Conservation (phyloP, 1,140 invertebrate genomes). For the Caerostris extrusa region DNA sequence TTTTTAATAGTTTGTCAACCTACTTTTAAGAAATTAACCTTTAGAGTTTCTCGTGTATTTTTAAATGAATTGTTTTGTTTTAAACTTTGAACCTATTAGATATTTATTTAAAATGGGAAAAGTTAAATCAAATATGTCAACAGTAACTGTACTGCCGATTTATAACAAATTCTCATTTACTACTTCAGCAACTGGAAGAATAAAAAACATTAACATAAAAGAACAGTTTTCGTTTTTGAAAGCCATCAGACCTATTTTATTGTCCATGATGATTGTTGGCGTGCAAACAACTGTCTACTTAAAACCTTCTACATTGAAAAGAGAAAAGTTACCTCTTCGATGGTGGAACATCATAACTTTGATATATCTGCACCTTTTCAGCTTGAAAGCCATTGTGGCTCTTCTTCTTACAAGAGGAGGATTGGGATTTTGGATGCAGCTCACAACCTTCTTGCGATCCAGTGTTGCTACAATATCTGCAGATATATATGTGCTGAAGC, state of each 20-base stretch:
- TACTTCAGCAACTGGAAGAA: neutral
- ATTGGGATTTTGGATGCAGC: slow-evolving; percentile 56
- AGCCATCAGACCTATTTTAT: slow-evolving; percentile 8
- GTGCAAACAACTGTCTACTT: slow-evolving; percentile 20
- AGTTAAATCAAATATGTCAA: neutral
- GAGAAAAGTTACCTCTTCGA: neutral
- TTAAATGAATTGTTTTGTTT: neutral
- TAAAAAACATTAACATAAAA: neutral
- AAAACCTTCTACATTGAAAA: neutral
- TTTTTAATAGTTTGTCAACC: too few relatives aligned
- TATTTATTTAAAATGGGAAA: neutral
- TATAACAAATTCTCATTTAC: neutral
- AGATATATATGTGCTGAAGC: slow-evolving; percentile 41
- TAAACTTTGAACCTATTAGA: neutral
- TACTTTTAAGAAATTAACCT: too few relatives aligned
- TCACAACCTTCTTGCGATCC: slow-evolving; percentile 8
- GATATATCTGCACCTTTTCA: slow-evolving; percentile 37
- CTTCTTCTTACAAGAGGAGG: slow-evolving; percentile 3
- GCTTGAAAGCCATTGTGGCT: slow-evolving; percentile 30
- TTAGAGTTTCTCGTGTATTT: too few relatives aligned
- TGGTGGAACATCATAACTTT: slow-evolving; percentile 64
- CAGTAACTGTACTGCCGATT: neutral
- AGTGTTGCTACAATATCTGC: slow-evolving; percentile 38
- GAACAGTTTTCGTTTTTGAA: slow-evolving; percentile 1
- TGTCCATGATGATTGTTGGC: slow-evolving; percentile 43